Evolutionary conservation across 2,113 vertebrate species (phyloP).

Genomic region (Triplophysa rosa): DNA sequence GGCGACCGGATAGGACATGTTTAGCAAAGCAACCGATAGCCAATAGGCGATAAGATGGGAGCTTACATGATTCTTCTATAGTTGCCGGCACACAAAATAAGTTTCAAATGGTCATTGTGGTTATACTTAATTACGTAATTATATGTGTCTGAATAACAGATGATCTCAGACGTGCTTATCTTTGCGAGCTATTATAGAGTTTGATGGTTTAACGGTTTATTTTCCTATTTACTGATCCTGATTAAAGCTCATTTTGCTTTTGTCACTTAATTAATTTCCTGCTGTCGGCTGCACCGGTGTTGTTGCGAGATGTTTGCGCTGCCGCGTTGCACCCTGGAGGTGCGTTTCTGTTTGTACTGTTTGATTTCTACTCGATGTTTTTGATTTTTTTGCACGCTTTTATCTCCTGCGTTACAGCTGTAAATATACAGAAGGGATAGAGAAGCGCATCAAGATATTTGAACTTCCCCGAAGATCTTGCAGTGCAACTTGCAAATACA

Average conservation of each 20-base stretch:
- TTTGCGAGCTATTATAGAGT: neutral
- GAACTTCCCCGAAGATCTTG: conserved; percentile 14
- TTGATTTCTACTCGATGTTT: conserved; percentile 12
- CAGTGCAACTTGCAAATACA: neutral
- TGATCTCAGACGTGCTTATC: neutral
- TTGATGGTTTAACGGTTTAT: neutral
- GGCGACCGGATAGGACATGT: no score
- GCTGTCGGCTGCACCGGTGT: neutral
- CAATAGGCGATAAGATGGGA: no score
- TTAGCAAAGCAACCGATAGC: no score
- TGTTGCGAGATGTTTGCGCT: neutral
- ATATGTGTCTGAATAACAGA: neutral
- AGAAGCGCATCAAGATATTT: conserved; percentile 16
- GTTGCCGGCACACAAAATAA: no score
- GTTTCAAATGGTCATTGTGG: neutral
- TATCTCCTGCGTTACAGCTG: neutral
- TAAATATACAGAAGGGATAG: conserved; percentile 20
- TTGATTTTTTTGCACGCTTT: neutral
- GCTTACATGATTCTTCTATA: no score
- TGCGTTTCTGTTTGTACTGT: conserved; percentile 3
- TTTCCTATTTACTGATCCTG: neutral
- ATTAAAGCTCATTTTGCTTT: neutral
- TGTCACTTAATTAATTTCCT: neutral
- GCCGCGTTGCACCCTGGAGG: neutral
- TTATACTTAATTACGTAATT: neutral